Conservation (phyloP, 2,797 vertebrate genomes). For the Sebastes goodei region DNA sequence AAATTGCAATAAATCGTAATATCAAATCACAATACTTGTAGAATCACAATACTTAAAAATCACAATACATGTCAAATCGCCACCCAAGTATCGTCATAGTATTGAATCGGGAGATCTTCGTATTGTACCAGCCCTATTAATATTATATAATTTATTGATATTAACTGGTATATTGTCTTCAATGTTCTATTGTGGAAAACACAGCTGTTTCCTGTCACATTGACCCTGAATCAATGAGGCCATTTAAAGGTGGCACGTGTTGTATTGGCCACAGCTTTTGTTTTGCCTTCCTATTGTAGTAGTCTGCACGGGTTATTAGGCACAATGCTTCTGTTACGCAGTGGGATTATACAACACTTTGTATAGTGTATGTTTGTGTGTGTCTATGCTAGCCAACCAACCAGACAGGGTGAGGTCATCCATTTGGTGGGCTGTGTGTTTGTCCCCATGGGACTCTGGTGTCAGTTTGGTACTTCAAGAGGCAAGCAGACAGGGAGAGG, state of each 20-base stretch:
- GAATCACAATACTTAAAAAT: no score
- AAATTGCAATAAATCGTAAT: no score
- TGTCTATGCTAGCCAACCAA: constrained; percentile 33
- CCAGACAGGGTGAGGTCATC: constrained; percentile 62
- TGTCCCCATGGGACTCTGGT: constrained; percentile 29
- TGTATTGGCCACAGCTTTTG: constrained; percentile 14
- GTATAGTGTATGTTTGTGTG: constrained; percentile 7
- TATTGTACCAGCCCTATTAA: no score
- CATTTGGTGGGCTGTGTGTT: constrained; percentile 5
- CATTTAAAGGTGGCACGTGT: neutral
- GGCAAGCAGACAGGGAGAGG: constrained; percentile 19
- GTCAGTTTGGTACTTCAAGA: constrained; percentile 30
- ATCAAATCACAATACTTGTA: no score
- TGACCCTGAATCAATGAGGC: neutral
- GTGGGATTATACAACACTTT: constrained; percentile 50
- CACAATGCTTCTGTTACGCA: constrained; percentile 24
- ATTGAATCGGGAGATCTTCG: no score
- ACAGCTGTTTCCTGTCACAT: neutral
- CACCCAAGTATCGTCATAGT: no score
- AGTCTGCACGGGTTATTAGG: constrained; percentile 24
- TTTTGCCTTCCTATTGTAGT: neutral
- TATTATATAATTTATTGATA: neutral
- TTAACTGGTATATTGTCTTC: neutral
- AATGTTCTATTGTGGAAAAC: neutral
- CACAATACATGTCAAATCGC: no score